A percentile compares a stretch with the other conserved stretches of the same genome.
phyloP scores from a whole-genome alignment of 2,888 invertebrate species.

The Cephalotes varians region DNA sequence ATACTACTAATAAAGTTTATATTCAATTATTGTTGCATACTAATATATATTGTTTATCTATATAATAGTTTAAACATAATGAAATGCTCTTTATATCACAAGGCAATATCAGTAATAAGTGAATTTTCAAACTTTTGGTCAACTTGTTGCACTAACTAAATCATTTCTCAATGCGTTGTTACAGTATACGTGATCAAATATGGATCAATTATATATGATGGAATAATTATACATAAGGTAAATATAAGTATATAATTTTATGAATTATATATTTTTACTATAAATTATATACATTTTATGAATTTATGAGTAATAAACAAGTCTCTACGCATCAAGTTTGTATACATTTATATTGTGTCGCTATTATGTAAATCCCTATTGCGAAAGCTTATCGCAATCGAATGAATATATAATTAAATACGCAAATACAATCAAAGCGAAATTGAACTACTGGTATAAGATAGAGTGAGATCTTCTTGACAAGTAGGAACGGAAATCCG shows the following conservation, averaged over 20 bases:
- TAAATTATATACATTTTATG: no score
- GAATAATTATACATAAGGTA: background rate
- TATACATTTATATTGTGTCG: background rate
- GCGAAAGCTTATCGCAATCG: background rate
- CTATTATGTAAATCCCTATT: background rate
- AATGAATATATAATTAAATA: background rate
- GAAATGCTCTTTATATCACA: background rate
- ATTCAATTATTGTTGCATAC: background rate
- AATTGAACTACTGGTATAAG: constrained; percentile 3
- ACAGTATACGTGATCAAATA: background rate
- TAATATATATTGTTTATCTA: constrained; percentile 6
- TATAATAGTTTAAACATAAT: background rate
- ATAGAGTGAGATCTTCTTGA: background rate
- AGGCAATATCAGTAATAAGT: background rate
- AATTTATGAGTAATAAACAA: background rate
- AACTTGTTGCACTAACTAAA: constrained; percentile 21
- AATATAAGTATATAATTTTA: constrained; percentile 5
- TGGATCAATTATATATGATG: no score
- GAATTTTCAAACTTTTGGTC: background rate
- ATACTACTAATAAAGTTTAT: background rate
- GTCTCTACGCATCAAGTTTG: background rate
- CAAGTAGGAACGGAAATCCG: background rate
- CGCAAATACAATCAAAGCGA: constrained; percentile 9
- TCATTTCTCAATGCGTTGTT: background rate
- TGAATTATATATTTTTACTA: no score